Conservation (phyloP, 2,113 vertebrate species). For the Prunella fulvescens region DNA sequence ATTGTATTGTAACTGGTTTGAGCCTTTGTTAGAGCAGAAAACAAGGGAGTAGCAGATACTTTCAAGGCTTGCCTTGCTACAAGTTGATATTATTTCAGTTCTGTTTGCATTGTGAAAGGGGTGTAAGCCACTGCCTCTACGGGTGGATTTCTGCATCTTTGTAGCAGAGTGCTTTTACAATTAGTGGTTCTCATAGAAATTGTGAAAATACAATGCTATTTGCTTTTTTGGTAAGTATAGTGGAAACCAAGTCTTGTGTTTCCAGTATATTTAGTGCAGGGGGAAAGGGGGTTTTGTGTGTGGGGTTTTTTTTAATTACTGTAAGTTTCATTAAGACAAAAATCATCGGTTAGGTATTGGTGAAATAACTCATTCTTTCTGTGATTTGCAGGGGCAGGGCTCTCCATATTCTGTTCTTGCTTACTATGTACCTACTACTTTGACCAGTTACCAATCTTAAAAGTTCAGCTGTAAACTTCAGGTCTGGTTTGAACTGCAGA, state of each 20-base stretch:
- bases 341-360: neutral
- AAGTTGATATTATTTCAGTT: neutral
- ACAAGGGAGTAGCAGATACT: neutral
- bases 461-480: neutral
- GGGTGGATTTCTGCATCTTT: neutral
- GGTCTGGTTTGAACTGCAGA: neutral
- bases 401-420: neutral
- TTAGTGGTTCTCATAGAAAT: neutral
- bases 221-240: neutral
- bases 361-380: neutral
- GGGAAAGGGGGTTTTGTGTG: fast-evolving
- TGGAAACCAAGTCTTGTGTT: neutral
- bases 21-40: neutral
- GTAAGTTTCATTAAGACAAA: neutral
- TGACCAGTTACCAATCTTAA: neutral
- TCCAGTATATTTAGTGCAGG: fast-evolving
- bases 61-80: neutral
- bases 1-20: neutral
- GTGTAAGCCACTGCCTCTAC: neutral
- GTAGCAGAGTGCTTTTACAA: neutral
- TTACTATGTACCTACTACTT: neutral
- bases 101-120: neutral
- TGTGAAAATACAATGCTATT: neutral
- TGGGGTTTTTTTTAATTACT: neutral
- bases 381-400: neutral